A percentile compares a stretch with the other conserved stretches of the same genome.
Evolutionary conservation across 2,113 vertebrate species (phyloP).

Genomic region (Xiphophorus maculatus): DNA sequence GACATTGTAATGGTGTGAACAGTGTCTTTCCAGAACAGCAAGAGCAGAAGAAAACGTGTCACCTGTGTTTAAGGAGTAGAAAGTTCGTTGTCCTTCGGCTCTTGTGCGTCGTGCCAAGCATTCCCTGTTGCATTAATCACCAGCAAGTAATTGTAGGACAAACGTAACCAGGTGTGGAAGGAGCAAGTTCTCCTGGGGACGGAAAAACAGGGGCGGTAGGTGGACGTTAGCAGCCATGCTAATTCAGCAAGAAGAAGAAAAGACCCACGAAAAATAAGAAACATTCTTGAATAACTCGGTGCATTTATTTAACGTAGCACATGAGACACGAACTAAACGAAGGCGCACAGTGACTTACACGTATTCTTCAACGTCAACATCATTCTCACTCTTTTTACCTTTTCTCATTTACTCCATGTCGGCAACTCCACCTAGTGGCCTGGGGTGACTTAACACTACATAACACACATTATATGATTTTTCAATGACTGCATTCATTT

Average conservation of each 20-base stretch:
- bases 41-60: neutral
- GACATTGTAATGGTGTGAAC: neutral
- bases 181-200: no score
- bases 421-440: no score
- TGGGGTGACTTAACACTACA: no score
- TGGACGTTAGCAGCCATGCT: neutral
- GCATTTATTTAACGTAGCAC: no score
- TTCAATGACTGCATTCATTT: constrained; percentile 37
- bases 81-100: neutral
- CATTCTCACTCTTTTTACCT: no score
- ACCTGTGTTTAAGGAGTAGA: neutral
- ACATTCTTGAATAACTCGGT: no score
- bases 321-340: no score
- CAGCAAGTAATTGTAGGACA: neutral
- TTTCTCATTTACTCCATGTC: no score
- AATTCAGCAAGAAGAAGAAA: neutral
- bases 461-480: constrained; percentile 6
- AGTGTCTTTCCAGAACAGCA: no score
- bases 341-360: no score
- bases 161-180: neutral
- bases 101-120: neutral
- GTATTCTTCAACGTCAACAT: no score
- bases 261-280: neutral
- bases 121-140: neutral
- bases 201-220: neutral